These are phyloP conservation scores for Delichon dasypus DNA, from an alignment of 2,797 vertebrate species.

Conservation along the genomic window DNA sequence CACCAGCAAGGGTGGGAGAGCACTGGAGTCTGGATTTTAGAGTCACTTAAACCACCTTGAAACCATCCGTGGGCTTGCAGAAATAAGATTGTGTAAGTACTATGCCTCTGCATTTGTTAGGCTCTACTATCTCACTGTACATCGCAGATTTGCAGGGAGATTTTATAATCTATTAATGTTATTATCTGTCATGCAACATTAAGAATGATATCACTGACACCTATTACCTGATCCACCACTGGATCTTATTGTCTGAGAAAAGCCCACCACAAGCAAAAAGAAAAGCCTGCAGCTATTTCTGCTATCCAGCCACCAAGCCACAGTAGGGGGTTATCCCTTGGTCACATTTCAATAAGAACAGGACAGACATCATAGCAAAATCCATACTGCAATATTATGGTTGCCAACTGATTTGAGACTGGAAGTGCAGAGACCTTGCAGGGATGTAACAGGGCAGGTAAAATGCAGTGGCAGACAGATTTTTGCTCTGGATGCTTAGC, in stretches of 20 bases:
- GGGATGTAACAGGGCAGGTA: background rate
- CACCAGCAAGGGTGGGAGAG: background rate
- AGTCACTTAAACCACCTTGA: background rate
- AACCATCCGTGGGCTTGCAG: background rate
- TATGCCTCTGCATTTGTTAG: background rate
- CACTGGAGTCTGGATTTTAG: background rate
- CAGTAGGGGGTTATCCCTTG: rapidly evolving
- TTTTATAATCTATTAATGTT: background rate
- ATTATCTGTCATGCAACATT: background rate
- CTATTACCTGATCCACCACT: background rate
- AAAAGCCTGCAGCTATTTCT: background rate
- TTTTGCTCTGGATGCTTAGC: background rate
- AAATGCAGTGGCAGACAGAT: background rate
- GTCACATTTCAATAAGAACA: background rate
- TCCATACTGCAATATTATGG: background rate
- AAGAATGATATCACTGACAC: background rate
- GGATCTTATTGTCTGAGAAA: background rate
- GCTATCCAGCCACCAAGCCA: background rate
- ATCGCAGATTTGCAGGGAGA: rapidly evolving
- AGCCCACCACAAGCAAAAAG: rapidly evolving
- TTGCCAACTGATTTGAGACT: background rate
- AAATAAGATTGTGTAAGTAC: background rate
- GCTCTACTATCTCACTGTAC: background rate
- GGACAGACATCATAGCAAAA: rapidly evolving
- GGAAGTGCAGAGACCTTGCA: background rate